These are phyloP conservation scores for Drosophila tripunctata DNA, from an alignment of 2,888 invertebrate genomes.

Conservation along the genomic window DNA sequence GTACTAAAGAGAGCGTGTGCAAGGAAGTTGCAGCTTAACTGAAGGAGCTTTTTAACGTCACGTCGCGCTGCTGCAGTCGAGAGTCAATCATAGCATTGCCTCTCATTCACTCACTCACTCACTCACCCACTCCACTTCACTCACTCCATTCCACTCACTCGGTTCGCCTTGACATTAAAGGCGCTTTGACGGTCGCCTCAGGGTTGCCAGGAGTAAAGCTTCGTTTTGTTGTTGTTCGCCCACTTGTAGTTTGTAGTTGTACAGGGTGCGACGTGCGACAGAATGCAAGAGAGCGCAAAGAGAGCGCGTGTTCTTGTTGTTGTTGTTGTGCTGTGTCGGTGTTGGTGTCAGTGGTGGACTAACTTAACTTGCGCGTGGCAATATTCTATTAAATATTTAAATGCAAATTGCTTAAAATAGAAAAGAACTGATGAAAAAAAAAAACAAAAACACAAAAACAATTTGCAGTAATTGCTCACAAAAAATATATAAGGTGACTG, in stretches of 20 bases:
- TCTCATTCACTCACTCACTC: neutral
- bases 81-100: slow-evolving; percentile 6
- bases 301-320: slow-evolving; percentile 9
- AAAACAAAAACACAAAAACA: slow-evolving; percentile 1
- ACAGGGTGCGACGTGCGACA: slow-evolving; percentile 37
- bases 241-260: neutral
- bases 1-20: slow-evolving; percentile 3
- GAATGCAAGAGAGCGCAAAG: neutral
- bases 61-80: slow-evolving; percentile 35
- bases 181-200: slow-evolving; percentile 47
- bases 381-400: slow-evolving; percentile 66
- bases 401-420: slow-evolving; percentile 54
- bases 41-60: slow-evolving; percentile 24
- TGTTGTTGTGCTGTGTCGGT: too few species aligned
- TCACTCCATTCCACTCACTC: slow-evolving; percentile 5
- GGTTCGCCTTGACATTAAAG: slow-evolving; percentile 61
- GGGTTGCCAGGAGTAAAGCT: slow-evolving; percentile 56
- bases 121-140: neutral
- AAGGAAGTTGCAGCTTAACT: slow-evolving; percentile 7
- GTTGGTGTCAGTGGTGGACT: slow-evolving; percentile 24
- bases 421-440: too few species aligned
- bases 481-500: slow-evolving; percentile 1
- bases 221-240: slow-evolving; percentile 13
- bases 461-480: slow-evolving; percentile 42
- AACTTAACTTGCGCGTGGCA: slow-evolving; percentile 63